Evolutionary conservation across 2,888 invertebrate genomes (phyloP).

Genomic region (Ormyrus nitidulus): DNA sequence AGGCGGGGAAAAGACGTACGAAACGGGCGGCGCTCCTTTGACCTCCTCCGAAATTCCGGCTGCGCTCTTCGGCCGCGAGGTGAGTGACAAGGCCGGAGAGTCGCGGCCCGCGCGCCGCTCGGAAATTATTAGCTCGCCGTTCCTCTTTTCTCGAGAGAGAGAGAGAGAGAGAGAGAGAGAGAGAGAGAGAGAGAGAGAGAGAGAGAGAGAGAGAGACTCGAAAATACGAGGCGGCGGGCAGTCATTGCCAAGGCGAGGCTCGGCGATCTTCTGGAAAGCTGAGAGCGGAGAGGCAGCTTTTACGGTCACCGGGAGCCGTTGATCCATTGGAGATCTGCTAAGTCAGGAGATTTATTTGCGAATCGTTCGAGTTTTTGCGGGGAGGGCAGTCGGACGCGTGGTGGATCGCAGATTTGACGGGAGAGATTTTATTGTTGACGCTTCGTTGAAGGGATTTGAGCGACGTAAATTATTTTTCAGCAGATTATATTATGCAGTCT

Average conservation of each 20-base stretch:
- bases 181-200: neutral
- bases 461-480: too few species aligned
- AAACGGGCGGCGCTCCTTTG: neutral
- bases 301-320: too few species aligned
- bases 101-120: neutral
- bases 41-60: too few species aligned
- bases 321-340: too few species aligned
- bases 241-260: conserved; percentile 51
- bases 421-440: too few species aligned
- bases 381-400: too few species aligned
- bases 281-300: neutral
- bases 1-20: neutral
- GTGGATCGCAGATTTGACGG: too few species aligned
- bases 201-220: neutral
- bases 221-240: conserved; percentile 16
- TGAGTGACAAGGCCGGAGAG: conserved; percentile 43
- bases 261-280: neutral
- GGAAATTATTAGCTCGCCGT: conserved; percentile 43
- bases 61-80: neutral
- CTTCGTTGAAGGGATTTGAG: too few species aligned
- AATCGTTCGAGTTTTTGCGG: too few species aligned
- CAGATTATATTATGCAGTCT: too few species aligned
- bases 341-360: too few species aligned
- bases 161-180: neutral
- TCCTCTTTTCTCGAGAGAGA: neutral